Evolutionary conservation across 2,797 vertebrate species (phyloP).

Genomic region (Tadarida brasiliensis): DNA sequence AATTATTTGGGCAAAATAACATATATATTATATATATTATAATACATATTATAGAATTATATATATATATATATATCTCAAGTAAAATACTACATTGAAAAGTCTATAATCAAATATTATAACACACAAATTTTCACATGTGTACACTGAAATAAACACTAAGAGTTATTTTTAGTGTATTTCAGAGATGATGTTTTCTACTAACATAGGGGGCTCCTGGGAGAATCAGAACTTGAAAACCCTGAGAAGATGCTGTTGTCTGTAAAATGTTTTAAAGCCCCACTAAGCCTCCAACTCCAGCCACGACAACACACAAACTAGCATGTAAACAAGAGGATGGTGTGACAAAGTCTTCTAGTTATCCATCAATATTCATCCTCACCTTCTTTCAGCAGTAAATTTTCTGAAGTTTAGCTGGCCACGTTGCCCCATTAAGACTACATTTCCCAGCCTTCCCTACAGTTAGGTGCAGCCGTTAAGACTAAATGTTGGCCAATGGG

Average conservation of each 20-base stretch:
- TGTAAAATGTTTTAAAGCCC: neutral
- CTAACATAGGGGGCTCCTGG: neutral
- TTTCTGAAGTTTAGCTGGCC: constrained; percentile 14
- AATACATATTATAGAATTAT: too few relatives aligned
- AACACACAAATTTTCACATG: neutral
- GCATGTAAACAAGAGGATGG: constrained; percentile 1
- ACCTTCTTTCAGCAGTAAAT: neutral
- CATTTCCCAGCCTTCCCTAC: constrained; percentile 12
- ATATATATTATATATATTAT: too few relatives aligned
- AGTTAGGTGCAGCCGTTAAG: neutral
- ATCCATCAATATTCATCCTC: neutral
- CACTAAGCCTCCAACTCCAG: neutral
- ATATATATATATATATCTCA: neutral
- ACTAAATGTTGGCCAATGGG: neutral
- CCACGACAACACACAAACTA: neutral
- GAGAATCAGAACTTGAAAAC: constrained; percentile 5
- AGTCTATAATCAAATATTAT: constrained; percentile 10
- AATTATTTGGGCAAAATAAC: neutral
- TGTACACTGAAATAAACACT: constrained; percentile 7
- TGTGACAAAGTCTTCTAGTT: neutral
- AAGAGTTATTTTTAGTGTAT: neutral
- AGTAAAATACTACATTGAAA: constrained; percentile 24
- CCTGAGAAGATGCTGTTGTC: neutral
- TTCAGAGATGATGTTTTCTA: constrained; percentile 36
- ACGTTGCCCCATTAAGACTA: neutral